Evolutionary conservation across 2,113 vertebrate genomes (phyloP), one percentile per base, ranked within the genome.

Genomic region (Brachypodius melanocephalos): DNA sequence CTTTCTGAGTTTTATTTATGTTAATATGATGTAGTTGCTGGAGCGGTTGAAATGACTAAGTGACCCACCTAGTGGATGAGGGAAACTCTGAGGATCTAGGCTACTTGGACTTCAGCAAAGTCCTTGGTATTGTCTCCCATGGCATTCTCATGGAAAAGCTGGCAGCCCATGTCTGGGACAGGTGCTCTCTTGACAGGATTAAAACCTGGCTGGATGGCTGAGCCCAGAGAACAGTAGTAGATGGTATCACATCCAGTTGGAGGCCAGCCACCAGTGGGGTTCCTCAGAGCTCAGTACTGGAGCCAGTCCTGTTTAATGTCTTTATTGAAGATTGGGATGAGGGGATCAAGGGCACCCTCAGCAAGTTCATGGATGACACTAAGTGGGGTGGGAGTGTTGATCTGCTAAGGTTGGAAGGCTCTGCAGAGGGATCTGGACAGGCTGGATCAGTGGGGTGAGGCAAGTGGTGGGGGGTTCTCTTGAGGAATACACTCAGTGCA

Each of bases 321-420:
- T 74, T 38, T 14, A n/a, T 0, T 58, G 32, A 25, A 48, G 34
- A 12, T 26, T 0, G 0, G 22, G 17, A 11, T 38, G 68, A 58
- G 15, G 48, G 28, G 32, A n/a, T 58, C 4, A 6, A 58, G 43
- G 38, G 9, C 45, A 51, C 36, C 8, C 12, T 58, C 22, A 45
- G 6, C 17, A 19, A n/a, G 36, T 38, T 49, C 28, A 22, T 0
- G 0, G 51, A 22, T 0, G 1, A 3, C 21, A 11, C 45, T 18
- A 8, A 12, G 28, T 25, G n/a, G 9, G 6, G 15, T 45, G 19
- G 18, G 45, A 58, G 5, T 29, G 10, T 14, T 38, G 36, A 45
- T 73, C 32, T 80, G 21, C 45, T 51, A 43, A 28, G 25, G 5
- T 12, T 34, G 32, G 32, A 22, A 45, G 26, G 5, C 32, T 42